Percentiles rank a stretch among this genome's conserved stretches.
These are phyloP conservation scores for Leptocoma aspasia DNA, from an alignment of 2,113 vertebrate genomes.

Conservation along the genomic window DNA sequence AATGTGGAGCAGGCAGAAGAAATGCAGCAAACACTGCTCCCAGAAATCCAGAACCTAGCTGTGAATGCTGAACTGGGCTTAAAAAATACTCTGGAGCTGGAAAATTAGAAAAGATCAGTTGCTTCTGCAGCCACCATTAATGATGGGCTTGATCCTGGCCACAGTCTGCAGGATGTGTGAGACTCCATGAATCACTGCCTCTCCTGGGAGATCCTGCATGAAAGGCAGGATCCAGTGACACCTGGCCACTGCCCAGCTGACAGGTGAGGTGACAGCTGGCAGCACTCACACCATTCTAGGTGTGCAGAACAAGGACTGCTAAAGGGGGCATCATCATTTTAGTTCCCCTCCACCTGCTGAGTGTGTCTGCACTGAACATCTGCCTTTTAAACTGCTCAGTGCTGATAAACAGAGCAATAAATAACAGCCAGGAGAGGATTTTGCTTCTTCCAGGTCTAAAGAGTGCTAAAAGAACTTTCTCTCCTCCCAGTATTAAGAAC, in stretches of 20 bases:
- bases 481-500: neutral
- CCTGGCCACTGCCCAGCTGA: neutral
- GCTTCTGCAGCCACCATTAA: neutral
- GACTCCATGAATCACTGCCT: neutral
- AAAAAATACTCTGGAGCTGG: neutral
- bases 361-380: neutral
- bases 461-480: neutral
- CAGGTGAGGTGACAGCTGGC: neutral
- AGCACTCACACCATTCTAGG: neutral
- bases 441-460: neutral
- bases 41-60: neutral
- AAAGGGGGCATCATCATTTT: neutral
- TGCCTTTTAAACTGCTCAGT: neutral
- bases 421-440: neutral
- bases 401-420: neutral
- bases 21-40: neutral
- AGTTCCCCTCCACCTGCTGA: neutral
- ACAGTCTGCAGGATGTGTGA: neutral
- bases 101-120: neutral
- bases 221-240: neutral
- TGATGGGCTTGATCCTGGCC: neutral
- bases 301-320: neutral
- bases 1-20: slow-evolving; percentile 8
- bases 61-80: neutral
- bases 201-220: neutral